Evolutionary conservation across 1,140 invertebrate genomes (phyloP), one percentile per base, ranked within the genome.

Genomic region (Drosophila paulistorum): DNA sequence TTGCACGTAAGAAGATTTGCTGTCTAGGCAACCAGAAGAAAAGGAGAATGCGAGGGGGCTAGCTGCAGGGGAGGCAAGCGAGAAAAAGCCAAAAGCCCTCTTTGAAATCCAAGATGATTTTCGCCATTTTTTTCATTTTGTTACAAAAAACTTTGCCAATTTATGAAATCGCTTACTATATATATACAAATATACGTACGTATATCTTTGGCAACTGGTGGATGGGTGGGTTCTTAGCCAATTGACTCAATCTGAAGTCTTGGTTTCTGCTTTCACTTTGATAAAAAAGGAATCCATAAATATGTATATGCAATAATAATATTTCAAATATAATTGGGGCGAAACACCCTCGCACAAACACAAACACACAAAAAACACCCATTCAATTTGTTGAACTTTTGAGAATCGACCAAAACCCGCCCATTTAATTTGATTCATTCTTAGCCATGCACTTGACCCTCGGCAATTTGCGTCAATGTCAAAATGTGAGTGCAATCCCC

Each of bases 381-480:
- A 51, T 20, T 23, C 45, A 51, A 51, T 51, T 51, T 51, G 9
- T 23, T 51, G 45, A 51, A 17, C 45, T 51, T 51, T 20, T 51
- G 5, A 51, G 10, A 37, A 37, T 37, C 35, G 35, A 10, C 17
- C 45, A 48, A 48, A 20, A 37, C 9, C 39, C 51, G 39, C 37
- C 33, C 51, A 20, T 70, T 69, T 81, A 76, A 86, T 86, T 86
- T 86, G 75, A 86, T 86, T 84, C 81, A 79, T 68, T 79, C 54
- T 60, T 64, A 72, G 69, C 75, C 64, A 45, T 78, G 76, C 82
- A 81, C 79, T 86, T 86, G 83, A 86, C 83, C 83, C 82, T 86
- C 82, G 69, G 63, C 83, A 71, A 82, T 82, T 86, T 86, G 76
- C 83, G 83, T 86, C 83, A 86, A 86, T 86, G 83, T 86, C 83